Conservation (phyloP, 2,888 invertebrate species). For the Agrochola macilenta region DNA sequence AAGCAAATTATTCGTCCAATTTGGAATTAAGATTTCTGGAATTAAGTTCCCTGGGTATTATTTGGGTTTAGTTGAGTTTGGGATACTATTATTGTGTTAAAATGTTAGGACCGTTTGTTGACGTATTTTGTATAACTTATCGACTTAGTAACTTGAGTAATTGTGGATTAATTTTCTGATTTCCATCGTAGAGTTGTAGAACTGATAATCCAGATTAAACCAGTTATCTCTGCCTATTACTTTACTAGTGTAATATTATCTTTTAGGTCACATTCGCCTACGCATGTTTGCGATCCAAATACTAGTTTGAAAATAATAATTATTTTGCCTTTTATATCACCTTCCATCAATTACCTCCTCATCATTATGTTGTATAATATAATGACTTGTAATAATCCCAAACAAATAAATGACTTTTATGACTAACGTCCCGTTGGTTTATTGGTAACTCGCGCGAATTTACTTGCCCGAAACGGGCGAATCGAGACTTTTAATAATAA, state of each 20-base stretch:
- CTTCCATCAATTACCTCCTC: not conserved
- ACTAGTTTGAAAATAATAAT: not conserved
- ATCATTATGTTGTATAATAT: not conserved
- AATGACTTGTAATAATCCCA: too few relatives aligned
- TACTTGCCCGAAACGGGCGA: too few relatives aligned
- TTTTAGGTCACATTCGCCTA: not conserved
- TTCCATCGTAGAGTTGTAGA: not conserved
- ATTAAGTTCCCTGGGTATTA: constrained; percentile 26
- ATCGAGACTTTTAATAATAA: too few relatives aligned
- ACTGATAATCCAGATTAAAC: not conserved
- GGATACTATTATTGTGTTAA: constrained; percentile 8
- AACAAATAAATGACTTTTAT: too few relatives aligned
- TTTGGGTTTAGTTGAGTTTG: constrained; percentile 32
- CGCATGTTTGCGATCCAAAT: not conserved
- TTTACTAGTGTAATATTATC: not conserved
- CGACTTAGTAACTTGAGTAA: not conserved
- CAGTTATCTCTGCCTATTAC: not conserved
- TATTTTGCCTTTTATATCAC: not conserved
- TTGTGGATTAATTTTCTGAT: not conserved
- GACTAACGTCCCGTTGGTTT: too few relatives aligned
- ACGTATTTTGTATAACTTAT: not conserved
- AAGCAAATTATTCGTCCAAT: constrained; percentile 58
- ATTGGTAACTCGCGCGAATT: too few relatives aligned
- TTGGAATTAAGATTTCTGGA: constrained; percentile 56
- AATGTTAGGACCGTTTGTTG: not conserved